A percentile compares a stretch with the other conserved stretches of the same genome.
Conservation (phyloP, 2,113 vertebrate species). For the Sturnira hondurensis region DNA sequence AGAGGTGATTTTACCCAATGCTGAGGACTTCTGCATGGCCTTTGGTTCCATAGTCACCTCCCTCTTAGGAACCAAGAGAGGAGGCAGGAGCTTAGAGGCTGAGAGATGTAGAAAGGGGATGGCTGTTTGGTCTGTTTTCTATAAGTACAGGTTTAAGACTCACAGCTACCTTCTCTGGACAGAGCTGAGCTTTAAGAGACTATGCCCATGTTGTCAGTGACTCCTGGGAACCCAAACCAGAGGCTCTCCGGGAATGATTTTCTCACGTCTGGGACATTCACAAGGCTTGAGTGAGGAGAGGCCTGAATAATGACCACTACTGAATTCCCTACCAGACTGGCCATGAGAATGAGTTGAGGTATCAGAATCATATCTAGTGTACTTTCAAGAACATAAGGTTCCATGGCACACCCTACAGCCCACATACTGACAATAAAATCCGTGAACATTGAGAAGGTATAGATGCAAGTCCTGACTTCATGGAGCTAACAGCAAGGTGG, state of each 20-base stretch:
- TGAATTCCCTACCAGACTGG: background rate
- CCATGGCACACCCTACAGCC: background rate
- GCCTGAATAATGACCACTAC: background rate
- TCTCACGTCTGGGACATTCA: background rate
- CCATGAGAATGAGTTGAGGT: background rate
- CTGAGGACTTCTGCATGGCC: no score
- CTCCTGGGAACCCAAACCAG: background rate
- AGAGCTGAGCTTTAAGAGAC: background rate
- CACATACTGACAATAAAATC: background rate
- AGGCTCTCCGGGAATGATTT: background rate
- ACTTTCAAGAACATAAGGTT: background rate
- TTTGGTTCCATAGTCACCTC: background rate
- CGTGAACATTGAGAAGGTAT: background rate
- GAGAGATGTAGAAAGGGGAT: rapidly evolving
- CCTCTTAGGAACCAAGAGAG: background rate
- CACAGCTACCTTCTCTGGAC: no score
- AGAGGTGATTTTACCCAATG: background rate
- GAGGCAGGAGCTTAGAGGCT: background rate
- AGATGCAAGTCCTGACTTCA: background rate
- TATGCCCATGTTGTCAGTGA: background rate
- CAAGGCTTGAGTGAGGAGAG: background rate
- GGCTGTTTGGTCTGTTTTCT: background rate
- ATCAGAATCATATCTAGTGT: background rate
- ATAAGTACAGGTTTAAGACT: background rate
- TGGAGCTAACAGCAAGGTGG: background rate